phyloP scores from a whole-genome alignment of 2,797 vertebrate species.

The Pelobates cultripes region DNA sequence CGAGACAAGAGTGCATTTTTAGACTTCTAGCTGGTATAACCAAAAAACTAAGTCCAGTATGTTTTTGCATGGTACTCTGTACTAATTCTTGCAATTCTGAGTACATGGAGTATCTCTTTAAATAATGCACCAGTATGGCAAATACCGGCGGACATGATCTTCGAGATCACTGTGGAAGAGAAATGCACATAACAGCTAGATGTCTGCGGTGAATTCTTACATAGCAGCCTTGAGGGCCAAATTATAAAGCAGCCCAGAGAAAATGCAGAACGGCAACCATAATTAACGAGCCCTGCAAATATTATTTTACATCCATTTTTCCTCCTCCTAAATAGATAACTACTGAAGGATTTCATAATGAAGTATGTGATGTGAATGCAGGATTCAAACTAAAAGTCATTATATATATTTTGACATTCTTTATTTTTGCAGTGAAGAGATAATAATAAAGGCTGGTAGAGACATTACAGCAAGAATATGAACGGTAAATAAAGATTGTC shows the following conservation, averaged over 20 bases:
- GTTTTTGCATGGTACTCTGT: too few species aligned
- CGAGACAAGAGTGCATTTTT: too few species aligned
- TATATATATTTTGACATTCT: constrained; percentile 6
- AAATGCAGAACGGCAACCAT: constrained; percentile 48
- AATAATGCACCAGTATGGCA: not conserved
- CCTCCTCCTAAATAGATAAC: constrained; percentile 55
- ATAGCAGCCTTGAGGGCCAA: constrained; percentile 42
- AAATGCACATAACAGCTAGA: constrained; percentile 6
- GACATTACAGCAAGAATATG: too few species aligned
- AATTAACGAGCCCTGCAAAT: constrained; percentile 56
- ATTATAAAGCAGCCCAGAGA: constrained; percentile 45
- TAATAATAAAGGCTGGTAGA: not conserved
- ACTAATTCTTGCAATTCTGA: too few species aligned
- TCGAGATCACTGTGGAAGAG: not conserved
- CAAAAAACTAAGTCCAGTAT: too few species aligned
- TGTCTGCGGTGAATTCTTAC: constrained; percentile 30
- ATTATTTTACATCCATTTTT: constrained; percentile 56
- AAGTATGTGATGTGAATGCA: constrained; percentile 53
- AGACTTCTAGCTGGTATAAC: too few species aligned
- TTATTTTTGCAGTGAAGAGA: not conserved
- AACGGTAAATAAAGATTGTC: too few species aligned
- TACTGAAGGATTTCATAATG: constrained; percentile 57
- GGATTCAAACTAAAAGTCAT: constrained; percentile 26
- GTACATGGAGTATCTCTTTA: too few species aligned
- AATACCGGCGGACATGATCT: constrained; percentile 2